Conservation (phyloP, 1,140 invertebrate species). For the Camponotus pennsylvanicus region DNA sequence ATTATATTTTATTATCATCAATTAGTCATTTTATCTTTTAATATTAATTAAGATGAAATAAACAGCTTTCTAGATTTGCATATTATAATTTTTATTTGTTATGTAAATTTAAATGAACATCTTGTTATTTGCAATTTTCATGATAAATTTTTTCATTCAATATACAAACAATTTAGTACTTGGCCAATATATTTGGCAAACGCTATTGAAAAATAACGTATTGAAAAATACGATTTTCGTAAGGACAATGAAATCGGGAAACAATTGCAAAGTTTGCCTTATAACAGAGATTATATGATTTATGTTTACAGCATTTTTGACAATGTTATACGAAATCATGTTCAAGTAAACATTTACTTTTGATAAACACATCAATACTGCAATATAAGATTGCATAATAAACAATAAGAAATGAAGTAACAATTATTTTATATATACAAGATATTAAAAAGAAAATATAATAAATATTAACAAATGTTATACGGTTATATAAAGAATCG, state of each 20-base stretch:
- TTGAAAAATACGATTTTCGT: conserved; percentile 23
- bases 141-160: neutral
- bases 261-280: neutral
- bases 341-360: neutral
- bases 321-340: neutral
- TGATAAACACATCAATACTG: neutral
- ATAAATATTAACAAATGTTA: neutral
- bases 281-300: neutral
- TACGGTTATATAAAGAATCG: neutral
- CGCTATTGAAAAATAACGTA: neutral
- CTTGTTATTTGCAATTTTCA: neutral
- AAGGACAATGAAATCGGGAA: neutral
- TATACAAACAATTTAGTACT: neutral
- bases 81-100: neutral
- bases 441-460: neutral
- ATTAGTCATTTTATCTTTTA: no score
- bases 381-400: neutral
- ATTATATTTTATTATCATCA: no score
- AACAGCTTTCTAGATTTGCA: no score
- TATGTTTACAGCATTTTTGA: neutral
- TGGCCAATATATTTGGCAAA: neutral
- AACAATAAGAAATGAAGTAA: no score
- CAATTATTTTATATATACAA: neutral
- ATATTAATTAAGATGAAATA: no score
- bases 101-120: neutral